Conservation (phyloP, 2,113 vertebrate genomes). For the Nibea coibor region DNA sequence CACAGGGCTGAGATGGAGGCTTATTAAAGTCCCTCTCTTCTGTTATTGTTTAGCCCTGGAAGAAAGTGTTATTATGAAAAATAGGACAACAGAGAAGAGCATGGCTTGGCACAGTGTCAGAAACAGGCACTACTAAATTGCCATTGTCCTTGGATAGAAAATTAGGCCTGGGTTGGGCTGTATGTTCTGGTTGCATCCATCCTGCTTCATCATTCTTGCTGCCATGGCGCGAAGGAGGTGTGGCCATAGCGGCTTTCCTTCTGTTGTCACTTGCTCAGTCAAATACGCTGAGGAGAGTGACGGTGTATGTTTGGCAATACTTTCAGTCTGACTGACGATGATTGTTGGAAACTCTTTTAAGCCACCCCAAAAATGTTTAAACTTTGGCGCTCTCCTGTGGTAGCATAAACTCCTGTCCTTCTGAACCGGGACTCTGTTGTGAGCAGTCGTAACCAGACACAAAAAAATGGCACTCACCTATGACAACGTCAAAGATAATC, state of each 20-base stretch:
- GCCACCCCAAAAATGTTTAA: neutral
- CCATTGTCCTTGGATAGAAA: constrained; percentile 63
- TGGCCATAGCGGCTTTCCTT: neutral
- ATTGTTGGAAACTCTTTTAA: neutral
- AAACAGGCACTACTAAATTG: constrained; percentile 60
- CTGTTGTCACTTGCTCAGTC: constrained; percentile 30
- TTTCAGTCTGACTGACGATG: neutral
- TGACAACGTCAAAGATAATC: neutral
- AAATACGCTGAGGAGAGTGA: neutral
- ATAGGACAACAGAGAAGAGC: constrained; percentile 70
- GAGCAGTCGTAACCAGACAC: neutral
- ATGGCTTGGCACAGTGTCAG: constrained; percentile 54
- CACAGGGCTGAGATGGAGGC: constrained; percentile 63
- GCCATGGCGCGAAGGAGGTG: constrained; percentile 32
- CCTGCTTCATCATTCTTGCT: constrained; percentile 48
- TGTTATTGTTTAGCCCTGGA: constrained; percentile 79
- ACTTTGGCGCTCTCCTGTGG: neutral
- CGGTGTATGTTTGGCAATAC: neutral
- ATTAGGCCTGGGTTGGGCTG: constrained; percentile 27
- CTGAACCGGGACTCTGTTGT: neutral
- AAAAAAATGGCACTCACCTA: neutral
- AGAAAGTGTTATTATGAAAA: constrained; percentile 78
- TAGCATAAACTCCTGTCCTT: neutral
- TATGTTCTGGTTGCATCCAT: constrained; percentile 26
- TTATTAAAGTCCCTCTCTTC: constrained; percentile 79